Conservation (phyloP, 2,888 invertebrate genomes). For the Hipparchia semele region DNA sequence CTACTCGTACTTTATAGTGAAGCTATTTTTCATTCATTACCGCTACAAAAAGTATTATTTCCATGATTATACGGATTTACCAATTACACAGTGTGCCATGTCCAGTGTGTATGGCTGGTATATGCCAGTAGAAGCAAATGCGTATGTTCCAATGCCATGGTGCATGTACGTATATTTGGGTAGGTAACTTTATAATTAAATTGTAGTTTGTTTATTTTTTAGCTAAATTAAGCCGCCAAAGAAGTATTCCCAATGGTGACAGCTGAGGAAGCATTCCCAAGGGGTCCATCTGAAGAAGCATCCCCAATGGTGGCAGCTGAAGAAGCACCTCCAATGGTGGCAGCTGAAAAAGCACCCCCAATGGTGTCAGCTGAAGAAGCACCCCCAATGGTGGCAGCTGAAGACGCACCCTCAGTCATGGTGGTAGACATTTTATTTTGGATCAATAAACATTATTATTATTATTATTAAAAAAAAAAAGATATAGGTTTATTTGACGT, state of each 20-base stretch:
- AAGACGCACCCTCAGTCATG: slow-evolving; percentile 4
- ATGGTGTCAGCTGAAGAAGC: background rate
- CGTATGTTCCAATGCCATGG: background rate
- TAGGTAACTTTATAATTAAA: slow-evolving; percentile 4
- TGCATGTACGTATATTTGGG: slow-evolving; percentile 6
- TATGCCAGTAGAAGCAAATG: slow-evolving; percentile 1
- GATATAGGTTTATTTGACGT: no score
- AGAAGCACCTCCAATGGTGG: slow-evolving; percentile 1
- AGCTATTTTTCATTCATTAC: slow-evolving; percentile 4
- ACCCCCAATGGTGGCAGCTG: no score
- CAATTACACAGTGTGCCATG: slow-evolving; percentile 7
- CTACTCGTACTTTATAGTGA: slow-evolving; percentile 6
- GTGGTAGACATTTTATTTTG: background rate
- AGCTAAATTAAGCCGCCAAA: slow-evolving; percentile 4
- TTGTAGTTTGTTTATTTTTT: slow-evolving; percentile 7
- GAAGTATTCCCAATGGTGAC: slow-evolving; percentile 6
- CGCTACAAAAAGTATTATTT: slow-evolving; percentile 6
- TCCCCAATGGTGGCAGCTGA: background rate
- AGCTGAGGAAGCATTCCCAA: slow-evolving; percentile 1
- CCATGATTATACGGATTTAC: slow-evolving; percentile 3
- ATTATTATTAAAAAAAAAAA: no score
- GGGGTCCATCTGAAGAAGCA: slow-evolving; percentile 4
- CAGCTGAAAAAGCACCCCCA: slow-evolving; percentile 4
- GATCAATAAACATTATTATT: no score
- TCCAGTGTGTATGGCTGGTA: slow-evolving; percentile 4